A percentile compares a stretch with the other conserved stretches of the same genome.
These are phyloP conservation scores for Caenorhabditis doughertyi DNA, from an alignment of 2,888 invertebrate genomes.

Conservation along the genomic window DNA sequence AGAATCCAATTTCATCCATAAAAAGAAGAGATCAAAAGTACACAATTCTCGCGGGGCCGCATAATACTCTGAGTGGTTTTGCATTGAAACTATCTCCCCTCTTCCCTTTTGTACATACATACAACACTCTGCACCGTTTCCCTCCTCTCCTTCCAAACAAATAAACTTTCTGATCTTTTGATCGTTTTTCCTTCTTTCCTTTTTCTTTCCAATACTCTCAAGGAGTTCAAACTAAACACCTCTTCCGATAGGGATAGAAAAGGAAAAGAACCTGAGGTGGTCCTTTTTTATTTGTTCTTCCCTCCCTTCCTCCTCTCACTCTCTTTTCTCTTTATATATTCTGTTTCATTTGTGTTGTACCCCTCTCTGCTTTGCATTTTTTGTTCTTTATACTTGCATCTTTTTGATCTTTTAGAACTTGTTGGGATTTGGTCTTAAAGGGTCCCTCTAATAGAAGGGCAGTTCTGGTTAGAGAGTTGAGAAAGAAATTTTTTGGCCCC, in stretches of 20 bases:
- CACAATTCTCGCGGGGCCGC: not conserved
- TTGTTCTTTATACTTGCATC: not conserved
- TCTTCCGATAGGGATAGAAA: not conserved
- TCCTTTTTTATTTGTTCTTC: slow-evolving; percentile 18
- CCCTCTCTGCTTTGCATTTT: not conserved
- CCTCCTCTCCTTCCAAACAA: not conserved
- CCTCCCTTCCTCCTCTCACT: not conserved
- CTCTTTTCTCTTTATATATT: not conserved
- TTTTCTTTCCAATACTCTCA: too few relatives aligned
- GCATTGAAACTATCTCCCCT: slow-evolving; percentile 17
- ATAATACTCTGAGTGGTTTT: slow-evolving; percentile 24
- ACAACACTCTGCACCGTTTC: not conserved
- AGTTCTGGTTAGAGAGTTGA: too few relatives aligned
- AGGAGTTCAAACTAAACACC: slow-evolving; percentile 56
- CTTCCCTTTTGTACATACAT: not conserved
- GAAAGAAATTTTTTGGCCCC: too few relatives aligned
- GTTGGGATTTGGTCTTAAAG: not conserved
- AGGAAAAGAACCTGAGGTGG: not conserved
- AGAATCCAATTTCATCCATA: not conserved
- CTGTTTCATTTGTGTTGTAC: slow-evolving; percentile 12
- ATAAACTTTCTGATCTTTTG: slow-evolving; percentile 52
- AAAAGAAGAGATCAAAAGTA: not conserved
- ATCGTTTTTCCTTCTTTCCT: not conserved
- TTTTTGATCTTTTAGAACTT: not conserved
- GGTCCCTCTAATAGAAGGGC: too few relatives aligned